These are phyloP conservation scores for Eolophus roseicapilla DNA, from an alignment of 2,113 vertebrate genomes.

Conservation along the genomic window DNA sequence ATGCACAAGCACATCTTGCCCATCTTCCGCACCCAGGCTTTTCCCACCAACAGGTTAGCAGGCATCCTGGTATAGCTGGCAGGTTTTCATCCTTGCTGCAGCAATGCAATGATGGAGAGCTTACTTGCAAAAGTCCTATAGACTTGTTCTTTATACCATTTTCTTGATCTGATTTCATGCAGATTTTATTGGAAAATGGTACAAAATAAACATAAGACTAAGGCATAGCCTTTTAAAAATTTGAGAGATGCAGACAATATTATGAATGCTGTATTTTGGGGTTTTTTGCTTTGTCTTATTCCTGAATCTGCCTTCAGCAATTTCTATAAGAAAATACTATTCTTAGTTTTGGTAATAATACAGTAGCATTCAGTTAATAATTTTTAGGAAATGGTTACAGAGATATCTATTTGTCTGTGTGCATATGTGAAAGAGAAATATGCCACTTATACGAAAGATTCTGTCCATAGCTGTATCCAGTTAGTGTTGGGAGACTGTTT, in stretches of 20 bases:
- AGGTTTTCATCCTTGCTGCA: neutral
- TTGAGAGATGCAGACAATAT: neutral
- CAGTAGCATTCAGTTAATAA: neutral
- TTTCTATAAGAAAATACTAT: constrained; percentile 9
- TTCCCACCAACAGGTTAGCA: neutral
- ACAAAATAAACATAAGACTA: neutral
- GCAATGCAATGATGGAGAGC: neutral
- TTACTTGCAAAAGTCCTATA: neutral
- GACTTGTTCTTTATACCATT: neutral
- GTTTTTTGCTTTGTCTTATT: neutral
- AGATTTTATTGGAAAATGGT: neutral
- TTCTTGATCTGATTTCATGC: neutral
- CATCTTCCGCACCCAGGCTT: neutral
- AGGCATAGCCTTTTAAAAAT: neutral
- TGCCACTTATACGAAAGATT: constrained; percentile 6
- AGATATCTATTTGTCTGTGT: neutral
- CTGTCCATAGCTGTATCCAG: neutral
- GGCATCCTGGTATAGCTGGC: neutral
- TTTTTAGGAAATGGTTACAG: neutral
- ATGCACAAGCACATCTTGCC: neutral
- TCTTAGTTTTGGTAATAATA: neutral
- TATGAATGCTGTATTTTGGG: neutral
- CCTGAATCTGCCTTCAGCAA: neutral
- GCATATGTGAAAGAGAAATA: constrained; percentile 22
- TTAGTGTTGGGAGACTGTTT: constrained; percentile 51